phyloP scores from a whole-genome alignment of 2,113 vertebrate genomes.

The Colaptes auratus region DNA sequence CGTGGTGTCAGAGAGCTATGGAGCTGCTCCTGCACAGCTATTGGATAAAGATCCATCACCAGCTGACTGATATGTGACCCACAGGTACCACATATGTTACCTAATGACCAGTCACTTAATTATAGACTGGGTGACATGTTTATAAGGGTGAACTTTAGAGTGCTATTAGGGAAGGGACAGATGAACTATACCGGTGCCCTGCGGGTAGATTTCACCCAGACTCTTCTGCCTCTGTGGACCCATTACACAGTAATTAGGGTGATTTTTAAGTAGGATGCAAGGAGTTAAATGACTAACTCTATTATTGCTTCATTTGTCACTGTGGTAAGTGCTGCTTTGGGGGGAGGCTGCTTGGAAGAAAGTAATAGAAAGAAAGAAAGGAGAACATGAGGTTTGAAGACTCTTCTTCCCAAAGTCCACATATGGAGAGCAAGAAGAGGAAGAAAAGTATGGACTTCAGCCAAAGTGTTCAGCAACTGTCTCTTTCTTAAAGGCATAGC shows the following conservation, averaged over 20 bases:
- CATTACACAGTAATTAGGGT: slow-evolving; percentile 96
- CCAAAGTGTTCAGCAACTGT: too few species aligned
- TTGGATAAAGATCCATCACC: slow-evolving; percentile 93
- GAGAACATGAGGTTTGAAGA: neutral
- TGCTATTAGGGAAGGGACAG: slow-evolving; percentile 86
- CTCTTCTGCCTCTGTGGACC: slow-evolving; percentile 81
- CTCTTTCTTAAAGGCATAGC: too few species aligned
- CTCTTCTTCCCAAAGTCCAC: neutral
- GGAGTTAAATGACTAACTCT: slow-evolving; percentile 96
- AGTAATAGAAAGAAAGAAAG: neutral
- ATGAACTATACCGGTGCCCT: slow-evolving; percentile 83
- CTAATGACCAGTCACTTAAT: slow-evolving; percentile 93
- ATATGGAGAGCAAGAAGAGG: neutral
- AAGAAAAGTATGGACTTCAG: neutral
- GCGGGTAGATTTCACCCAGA: slow-evolving; percentile 87
- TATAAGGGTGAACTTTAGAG: slow-evolving; percentile 99
- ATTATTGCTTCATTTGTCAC: slow-evolving; percentile 91
- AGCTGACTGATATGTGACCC: slow-evolving; percentile 89
- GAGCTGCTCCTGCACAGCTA: slow-evolving; percentile 75
- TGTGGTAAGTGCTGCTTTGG: slow-evolving; percentile 70
- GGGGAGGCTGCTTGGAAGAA: slow-evolving; percentile 47
- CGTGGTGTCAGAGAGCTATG: slow-evolving; percentile 63
- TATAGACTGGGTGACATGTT: slow-evolving; percentile 93
- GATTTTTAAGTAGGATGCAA: slow-evolving; percentile 92
- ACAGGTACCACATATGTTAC: slow-evolving; percentile 86